phyloP scores from a whole-genome alignment of 1,140 invertebrate species.

The Sminthurides bifidus region DNA sequence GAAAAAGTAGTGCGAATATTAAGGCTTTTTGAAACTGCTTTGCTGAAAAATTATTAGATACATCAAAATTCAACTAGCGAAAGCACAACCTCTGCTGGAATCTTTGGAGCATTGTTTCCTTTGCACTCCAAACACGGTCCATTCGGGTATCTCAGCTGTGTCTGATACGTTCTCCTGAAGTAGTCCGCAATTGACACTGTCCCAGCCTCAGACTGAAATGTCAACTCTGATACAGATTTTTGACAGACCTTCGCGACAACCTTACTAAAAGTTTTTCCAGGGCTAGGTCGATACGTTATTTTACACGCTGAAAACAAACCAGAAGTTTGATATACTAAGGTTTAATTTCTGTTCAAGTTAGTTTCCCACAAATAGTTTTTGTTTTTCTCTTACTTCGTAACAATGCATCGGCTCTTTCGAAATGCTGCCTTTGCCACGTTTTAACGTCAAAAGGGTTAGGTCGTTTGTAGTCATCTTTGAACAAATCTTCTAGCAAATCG shows the following conservation, averaged over 20 bases:
- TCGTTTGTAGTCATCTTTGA: background rate
- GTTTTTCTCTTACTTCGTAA: background rate
- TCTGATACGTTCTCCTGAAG: conserved; percentile 2
- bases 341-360: background rate
- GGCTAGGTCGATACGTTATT: conserved; percentile 10
- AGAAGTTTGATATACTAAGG: background rate
- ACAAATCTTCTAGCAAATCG: conserved; percentile 3
- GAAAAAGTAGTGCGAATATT: background rate
- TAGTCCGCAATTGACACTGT: conserved; percentile 15
- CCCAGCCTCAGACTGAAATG: conserved; percentile 8
- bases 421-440: background rate
- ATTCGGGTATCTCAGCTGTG: conserved; percentile 1
- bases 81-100: conserved; percentile 20
- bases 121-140: conserved; percentile 16
- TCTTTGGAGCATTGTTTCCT: background rate
- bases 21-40: background rate
- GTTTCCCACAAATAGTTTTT: background rate
- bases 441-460: background rate
- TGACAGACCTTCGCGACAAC: background rate
- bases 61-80: background rate
- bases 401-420: background rate
- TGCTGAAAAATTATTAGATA: background rate
- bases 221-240: conserved; percentile 4
- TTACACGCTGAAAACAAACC: conserved; percentile 15
- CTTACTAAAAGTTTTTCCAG: conserved; percentile 3